A percentile compares a stretch with the other conserved stretches of the same genome.
phyloP scores from a whole-genome alignment of 2,113 vertebrate genomes.

The Cinclus mexicanus region DNA sequence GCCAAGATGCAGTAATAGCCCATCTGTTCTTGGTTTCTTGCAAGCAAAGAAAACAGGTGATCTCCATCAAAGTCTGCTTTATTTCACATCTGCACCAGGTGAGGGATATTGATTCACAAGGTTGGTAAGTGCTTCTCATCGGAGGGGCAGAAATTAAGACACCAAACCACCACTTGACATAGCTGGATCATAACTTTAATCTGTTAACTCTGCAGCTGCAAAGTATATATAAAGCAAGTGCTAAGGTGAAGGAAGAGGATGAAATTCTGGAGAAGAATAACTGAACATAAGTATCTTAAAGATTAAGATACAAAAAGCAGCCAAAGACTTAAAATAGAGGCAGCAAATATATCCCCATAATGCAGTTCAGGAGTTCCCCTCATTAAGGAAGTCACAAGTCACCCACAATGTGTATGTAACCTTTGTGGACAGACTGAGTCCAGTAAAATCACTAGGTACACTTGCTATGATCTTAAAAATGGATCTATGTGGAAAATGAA shows the following conservation, averaged over 20 bases:
- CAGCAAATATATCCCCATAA: slow-evolving; percentile 23
- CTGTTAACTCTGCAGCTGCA: not conserved
- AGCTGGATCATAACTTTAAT: slow-evolving; percentile 2
- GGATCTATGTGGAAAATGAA: not conserved
- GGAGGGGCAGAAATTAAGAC: slow-evolving; percentile 6
- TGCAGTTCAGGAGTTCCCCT: not conserved
- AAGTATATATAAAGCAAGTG: slow-evolving; percentile 22
- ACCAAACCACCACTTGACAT: not conserved
- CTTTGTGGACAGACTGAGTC: not conserved
- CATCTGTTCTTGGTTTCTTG: not conserved
- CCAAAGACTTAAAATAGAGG: not conserved
- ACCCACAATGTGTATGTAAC: not conserved
- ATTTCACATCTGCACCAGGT: not conserved
- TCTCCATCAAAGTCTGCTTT: not conserved
- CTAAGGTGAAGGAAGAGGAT: not conserved
- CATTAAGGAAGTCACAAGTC: not conserved
- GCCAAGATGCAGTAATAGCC: not conserved
- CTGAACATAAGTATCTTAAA: not conserved
- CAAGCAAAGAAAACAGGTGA: not conserved
- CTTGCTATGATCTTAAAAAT: not conserved
- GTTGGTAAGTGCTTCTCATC: not conserved
- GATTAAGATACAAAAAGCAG: not conserved
- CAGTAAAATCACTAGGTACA: not conserved
- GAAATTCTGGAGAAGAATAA: not conserved
- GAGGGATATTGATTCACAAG: not conserved